phyloP scores from a whole-genome alignment of 2,797 vertebrate species.

The Aldrovandia affinis region DNA sequence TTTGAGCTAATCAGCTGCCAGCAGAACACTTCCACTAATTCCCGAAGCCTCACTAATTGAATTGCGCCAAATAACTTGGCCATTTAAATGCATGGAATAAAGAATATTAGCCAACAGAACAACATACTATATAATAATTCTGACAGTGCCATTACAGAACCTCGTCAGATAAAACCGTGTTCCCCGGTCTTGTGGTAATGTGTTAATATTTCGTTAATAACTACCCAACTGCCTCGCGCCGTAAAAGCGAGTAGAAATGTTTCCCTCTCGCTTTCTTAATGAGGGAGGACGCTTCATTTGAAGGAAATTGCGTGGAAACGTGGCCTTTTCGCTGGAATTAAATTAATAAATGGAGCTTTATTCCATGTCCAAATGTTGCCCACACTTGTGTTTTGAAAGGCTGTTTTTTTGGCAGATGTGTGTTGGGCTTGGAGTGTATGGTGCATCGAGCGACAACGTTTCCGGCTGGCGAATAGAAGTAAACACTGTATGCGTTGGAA shows the following conservation, averaged over 20 bases:
- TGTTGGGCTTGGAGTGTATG: neutral
- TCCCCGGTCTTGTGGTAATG: slow-evolving; percentile 27
- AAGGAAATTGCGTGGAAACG: slow-evolving; percentile 16
- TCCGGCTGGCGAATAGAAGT: neutral
- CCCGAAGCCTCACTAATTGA: slow-evolving; percentile 63
- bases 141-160: slow-evolving; percentile 30
- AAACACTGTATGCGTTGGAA: neutral
- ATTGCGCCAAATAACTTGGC: slow-evolving; percentile 58
- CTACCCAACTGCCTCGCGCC: slow-evolving; percentile 21
- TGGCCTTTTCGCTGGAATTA: slow-evolving; percentile 26
- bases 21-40: slow-evolving; percentile 61
- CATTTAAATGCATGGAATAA: slow-evolving; percentile 67
- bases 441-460: neutral
- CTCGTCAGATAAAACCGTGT: slow-evolving; percentile 28
- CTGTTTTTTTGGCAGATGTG: neutral
- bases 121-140: slow-evolving; percentile 25
- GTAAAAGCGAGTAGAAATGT: slow-evolving; percentile 32
- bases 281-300: slow-evolving; percentile 22
- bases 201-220: slow-evolving; percentile 38
- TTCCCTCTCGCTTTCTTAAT: slow-evolving; percentile 43
- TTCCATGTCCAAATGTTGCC: slow-evolving; percentile 8
- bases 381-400: slow-evolving; percentile 13
- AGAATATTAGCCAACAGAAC: slow-evolving; percentile 44
- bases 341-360: slow-evolving; percentile 14
- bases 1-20: slow-evolving; percentile 64